Evolutionary conservation across 1,140 invertebrate species (phyloP), one percentile per base, ranked within the genome.

Genomic region (Drosophila kohkoa): DNA sequence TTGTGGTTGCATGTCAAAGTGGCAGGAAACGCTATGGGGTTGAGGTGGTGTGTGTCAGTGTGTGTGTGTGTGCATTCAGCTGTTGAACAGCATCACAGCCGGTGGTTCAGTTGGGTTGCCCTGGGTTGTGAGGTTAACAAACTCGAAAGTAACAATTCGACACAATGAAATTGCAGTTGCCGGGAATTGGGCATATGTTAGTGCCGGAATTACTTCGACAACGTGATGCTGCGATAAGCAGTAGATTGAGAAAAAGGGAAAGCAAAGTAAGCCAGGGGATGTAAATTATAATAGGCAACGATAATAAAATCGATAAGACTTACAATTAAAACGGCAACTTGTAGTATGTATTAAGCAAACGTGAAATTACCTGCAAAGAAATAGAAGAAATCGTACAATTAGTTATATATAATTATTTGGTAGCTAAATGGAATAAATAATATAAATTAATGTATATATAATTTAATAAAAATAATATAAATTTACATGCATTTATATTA

Each of bases 1-100:
- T 68, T 79, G 77, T 88, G 67, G 69, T 71, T 88, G 76, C 82
- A 86, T 51, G 68, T 64, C 51, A 79, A 63, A 81, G 77, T 75
- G 57, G 69, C 57, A 54, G 64, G 35, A 51, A 49, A 52, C 25
- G 32, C n/a, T 8, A 38, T 57, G 30, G 63, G 48, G 57, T 38
- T 38, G 35, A 10, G 35, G 35, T 7, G 65, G 25, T 15, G 43
- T 35, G 35, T 8, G 35, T n/a, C n/a, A n/a, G n/a, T 38, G 77
- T 7, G 25, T 15, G 32, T n/a, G 69, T 71, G 74, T 79, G 74
- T 66, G 63, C 70, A 70, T 77, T 78, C 72, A 75, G 72, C 67
- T 75, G 75, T 64, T 75, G 76, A 75, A 45, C 72, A 62, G 55
- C 52, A 54, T n/a, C 13, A 1, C 7, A 3, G 7, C 0, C 11